Percentiles rank a stretch among this genome's conserved stretches.
Evolutionary conservation across 2,113 vertebrate species (phyloP).

Genomic region (Gobiocypris rarus): DNA sequence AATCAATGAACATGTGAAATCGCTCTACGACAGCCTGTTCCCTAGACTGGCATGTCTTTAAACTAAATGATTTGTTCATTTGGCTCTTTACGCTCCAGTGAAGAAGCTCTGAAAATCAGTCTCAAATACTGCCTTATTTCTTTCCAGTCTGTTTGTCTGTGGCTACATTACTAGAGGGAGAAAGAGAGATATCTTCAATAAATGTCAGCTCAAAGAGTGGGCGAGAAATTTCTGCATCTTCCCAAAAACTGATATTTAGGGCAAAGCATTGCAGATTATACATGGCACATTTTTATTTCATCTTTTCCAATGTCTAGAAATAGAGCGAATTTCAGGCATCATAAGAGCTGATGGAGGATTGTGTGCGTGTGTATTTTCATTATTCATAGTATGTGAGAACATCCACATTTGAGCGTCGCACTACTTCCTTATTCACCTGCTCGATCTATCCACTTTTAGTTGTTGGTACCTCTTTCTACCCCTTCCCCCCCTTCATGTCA

Average conservation of each 20-base stretch:
- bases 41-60: not conserved
- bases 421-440: not conserved
- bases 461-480: not conserved
- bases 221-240: conserved; percentile 32
- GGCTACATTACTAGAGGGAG: not conserved
- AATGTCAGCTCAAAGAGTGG: conserved; percentile 32
- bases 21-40: not conserved
- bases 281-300: conserved; percentile 38
- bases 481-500: not conserved
- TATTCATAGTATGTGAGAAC: conserved; percentile 48
- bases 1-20: not conserved
- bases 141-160: conserved; percentile 26
- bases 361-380: conserved; percentile 39
- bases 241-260: conserved; percentile 42
- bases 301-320: conserved; percentile 31
- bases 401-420: conserved; percentile 27
- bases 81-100: not conserved
- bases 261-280: conserved; percentile 41
- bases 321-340: conserved; percentile 27
- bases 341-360: conserved; percentile 4
- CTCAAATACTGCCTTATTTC: conserved; percentile 28
- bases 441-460: not conserved
- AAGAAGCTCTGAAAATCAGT: not conserved
- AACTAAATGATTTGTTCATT: conserved; percentile 43
- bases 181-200: conserved; percentile 37